These are phyloP conservation scores for Scytalopus superciliaris DNA, from an alignment of 2,113 vertebrate genomes.

Conservation along the genomic window DNA sequence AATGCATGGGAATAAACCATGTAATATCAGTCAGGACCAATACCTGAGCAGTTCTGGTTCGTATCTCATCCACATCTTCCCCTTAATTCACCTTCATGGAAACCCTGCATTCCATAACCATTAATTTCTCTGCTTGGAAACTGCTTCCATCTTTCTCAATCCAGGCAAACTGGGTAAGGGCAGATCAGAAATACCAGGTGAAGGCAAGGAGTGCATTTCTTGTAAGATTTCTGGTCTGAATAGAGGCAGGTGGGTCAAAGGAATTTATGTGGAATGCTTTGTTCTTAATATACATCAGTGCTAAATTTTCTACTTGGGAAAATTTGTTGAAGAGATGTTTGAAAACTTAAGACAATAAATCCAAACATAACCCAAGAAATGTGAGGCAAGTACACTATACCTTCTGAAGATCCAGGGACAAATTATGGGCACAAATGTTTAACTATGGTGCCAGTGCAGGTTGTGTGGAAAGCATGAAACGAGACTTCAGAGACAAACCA, in stretches of 20 bases:
- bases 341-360: neutral
- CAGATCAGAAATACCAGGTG: neutral
- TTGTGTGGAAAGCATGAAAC: neutral
- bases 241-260: neutral
- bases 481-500: neutral
- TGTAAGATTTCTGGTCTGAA: neutral
- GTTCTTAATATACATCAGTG: neutral
- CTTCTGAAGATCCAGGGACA: neutral
- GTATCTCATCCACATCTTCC: neutral
- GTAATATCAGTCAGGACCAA: neutral
- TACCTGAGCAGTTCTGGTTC: neutral
- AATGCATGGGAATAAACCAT: neutral
- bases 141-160: neutral
- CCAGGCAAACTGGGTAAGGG: neutral
- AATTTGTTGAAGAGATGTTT: neutral
- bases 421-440: neutral
- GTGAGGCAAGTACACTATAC: neutral
- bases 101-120: neutral
- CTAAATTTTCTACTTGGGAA: neutral
- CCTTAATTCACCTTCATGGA: neutral
- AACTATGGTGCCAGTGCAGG: neutral
- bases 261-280: neutral
- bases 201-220: neutral
- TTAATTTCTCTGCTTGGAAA: neutral
- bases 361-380: neutral